These are phyloP conservation scores for Anticlea derivata DNA, from an alignment of 2,888 invertebrate genomes.

Conservation along the genomic window DNA sequence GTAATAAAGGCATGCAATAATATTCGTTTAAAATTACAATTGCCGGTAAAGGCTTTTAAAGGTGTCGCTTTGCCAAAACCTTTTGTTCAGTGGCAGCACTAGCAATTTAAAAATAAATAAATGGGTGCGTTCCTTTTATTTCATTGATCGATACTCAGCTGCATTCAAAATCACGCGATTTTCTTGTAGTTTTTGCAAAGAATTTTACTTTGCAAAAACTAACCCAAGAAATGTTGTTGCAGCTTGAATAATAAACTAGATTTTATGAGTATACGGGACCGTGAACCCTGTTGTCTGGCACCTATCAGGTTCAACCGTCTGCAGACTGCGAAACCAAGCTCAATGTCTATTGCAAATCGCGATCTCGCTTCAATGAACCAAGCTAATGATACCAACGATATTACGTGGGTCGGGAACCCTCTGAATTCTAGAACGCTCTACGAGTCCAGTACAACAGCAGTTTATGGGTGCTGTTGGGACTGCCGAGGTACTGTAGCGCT, in stretches of 20 bases:
- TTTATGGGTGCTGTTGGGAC: too few species aligned
- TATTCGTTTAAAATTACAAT: slow-evolving; percentile 56
- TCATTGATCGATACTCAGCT: slow-evolving; percentile 40
- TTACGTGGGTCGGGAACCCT: too few species aligned
- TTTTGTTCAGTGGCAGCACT: slow-evolving; percentile 58
- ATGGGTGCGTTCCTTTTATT: slow-evolving; percentile 50
- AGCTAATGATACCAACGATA: slow-evolving; percentile 25
- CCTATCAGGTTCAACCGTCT: slow-evolving; percentile 25
- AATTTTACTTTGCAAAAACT: slow-evolving; percentile 35
- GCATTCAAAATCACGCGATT: slow-evolving; percentile 45
- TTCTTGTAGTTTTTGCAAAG: slow-evolving; percentile 13
- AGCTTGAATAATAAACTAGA: slow-evolving; percentile 13
- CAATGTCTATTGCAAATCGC: slow-evolving; percentile 2
- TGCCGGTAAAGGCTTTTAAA: slow-evolving; percentile 57
- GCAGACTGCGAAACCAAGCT: background rate
- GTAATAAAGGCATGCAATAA: slow-evolving; percentile 55
- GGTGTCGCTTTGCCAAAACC: slow-evolving; percentile 56
- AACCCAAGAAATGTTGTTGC: slow-evolving; percentile 11
- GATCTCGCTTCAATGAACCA: slow-evolving; percentile 8
- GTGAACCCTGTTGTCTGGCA: slow-evolving; percentile 22
- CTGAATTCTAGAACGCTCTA: too few species aligned
- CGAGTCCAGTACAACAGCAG: too few species aligned
- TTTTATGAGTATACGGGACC: slow-evolving; percentile 18
- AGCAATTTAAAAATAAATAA: slow-evolving; percentile 56
- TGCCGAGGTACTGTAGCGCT: too few species aligned